Evolutionary conservation across 2,888 invertebrate genomes (phyloP).

Genomic region (Bugula neritina): DNA sequence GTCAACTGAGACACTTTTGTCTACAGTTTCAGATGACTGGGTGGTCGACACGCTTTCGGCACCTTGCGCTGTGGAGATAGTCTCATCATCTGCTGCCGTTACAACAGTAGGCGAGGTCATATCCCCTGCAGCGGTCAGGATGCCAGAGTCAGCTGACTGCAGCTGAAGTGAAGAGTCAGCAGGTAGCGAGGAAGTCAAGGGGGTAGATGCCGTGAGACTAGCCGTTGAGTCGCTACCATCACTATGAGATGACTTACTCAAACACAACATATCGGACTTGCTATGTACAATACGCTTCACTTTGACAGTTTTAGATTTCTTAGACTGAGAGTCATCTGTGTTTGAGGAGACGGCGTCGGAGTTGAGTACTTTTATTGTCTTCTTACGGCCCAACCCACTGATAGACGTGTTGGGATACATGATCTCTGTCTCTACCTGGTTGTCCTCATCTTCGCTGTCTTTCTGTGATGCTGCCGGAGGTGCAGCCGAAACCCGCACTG

Average conservation of each 20-base stretch:
- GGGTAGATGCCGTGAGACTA: not conserved
- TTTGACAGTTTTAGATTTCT: not conserved
- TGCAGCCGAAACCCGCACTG: not conserved
- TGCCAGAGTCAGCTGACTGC: not conserved
- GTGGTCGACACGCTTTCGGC: not conserved
- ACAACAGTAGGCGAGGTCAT: not conserved
- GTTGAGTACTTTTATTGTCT: conserved; percentile 12
- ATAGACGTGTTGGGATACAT: conserved; percentile 11
- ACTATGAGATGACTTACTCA: not conserved
- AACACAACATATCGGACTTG: not conserved
- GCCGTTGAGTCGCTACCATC: not conserved
- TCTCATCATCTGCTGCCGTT: not conserved
- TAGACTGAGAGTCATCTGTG: not conserved
- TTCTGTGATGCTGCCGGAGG: not conserved
- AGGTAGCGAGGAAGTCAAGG: not conserved
- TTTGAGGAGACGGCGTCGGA: not conserved
- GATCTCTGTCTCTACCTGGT: conserved; percentile 20
- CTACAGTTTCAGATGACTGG: not conserved
- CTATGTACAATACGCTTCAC: not conserved
- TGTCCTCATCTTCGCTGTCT: not conserved
- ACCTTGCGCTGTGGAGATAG: not conserved
- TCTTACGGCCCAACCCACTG: not conserved
- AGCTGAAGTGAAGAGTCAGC: not conserved
- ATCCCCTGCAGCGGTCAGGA: not conserved
- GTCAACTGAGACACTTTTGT: not conserved